phyloP scores from a whole-genome alignment of 2,113 vertebrate genomes.

The Ibidorhyncha struthersii region DNA sequence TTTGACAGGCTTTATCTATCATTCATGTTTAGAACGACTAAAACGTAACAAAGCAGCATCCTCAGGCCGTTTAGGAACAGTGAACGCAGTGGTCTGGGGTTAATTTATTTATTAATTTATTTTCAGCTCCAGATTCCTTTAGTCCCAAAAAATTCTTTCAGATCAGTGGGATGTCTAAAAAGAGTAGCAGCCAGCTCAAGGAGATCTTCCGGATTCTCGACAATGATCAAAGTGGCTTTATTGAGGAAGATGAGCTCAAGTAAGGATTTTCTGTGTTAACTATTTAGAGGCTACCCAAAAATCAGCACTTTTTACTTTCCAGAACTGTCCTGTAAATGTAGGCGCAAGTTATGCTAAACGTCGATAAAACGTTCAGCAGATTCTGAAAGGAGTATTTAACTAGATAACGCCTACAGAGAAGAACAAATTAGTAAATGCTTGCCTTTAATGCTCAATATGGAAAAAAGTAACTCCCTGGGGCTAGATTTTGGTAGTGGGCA shows the following conservation, averaged over 20 bases:
- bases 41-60: background rate
- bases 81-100: background rate
- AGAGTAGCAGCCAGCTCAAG: conserved; percentile 87
- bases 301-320: background rate
- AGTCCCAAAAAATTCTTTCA: conserved; percentile 95
- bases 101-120: conserved; percentile 54
- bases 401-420: background rate
- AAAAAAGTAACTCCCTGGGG: background rate
- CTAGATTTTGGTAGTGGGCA: background rate
- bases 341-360: background rate
- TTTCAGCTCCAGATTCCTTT: conserved; percentile 90
- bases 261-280: conserved; percentile 65
- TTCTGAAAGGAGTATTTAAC: background rate
- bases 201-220: conserved; percentile 91
- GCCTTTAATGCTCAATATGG: background rate
- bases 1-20: background rate
- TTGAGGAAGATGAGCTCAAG: conserved; percentile 94
- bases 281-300: background rate
- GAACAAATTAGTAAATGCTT: background rate
- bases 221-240: conserved; percentile 91
- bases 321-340: background rate
- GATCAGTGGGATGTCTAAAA: conserved; percentile 90
- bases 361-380: background rate
- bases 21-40: background rate
- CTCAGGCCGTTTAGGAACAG: background rate